phyloP scores from a whole-genome alignment of 2,888 invertebrate species.

The Trileptium ribeirensis region DNA sequence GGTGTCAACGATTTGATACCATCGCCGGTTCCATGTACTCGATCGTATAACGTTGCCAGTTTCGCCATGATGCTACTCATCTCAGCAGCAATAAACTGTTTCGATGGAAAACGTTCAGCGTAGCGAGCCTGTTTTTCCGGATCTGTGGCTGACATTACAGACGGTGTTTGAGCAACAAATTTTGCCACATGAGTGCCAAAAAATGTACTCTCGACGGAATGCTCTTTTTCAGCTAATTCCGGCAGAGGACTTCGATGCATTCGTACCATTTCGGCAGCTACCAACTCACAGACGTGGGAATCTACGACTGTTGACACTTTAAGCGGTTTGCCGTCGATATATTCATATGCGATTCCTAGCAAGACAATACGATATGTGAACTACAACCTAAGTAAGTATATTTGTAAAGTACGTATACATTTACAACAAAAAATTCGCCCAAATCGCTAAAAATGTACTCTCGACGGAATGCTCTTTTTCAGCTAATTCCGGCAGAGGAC shows the following conservation, averaged over 20 bases:
- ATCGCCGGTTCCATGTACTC: not conserved
- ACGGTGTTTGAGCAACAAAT: not conserved
- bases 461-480: not conserved
- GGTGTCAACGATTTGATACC: not conserved
- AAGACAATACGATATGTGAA: too few species aligned
- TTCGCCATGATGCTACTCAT: not conserved
- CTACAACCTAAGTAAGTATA: too few species aligned
- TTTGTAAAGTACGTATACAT: too few species aligned
- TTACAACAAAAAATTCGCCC: too few species aligned
- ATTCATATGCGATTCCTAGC: constrained; percentile 3
- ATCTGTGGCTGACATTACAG: not conserved
- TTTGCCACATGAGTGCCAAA: not conserved
- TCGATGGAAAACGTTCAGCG: not conserved
- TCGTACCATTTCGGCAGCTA: not conserved
- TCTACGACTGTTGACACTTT: not conserved
- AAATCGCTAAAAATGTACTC: not conserved
- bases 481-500: not conserved
- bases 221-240: not conserved
- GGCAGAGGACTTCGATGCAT: not conserved
- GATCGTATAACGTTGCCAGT: not conserved
- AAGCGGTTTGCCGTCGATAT: not conserved
- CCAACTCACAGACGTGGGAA: not conserved
- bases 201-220: not conserved
- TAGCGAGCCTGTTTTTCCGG: not conserved
- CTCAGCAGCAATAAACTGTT: not conserved